Percentiles rank a stretch among this genome's conserved stretches.
Conservation (phyloP, 2,113 vertebrate genomes). For the Furnarius figulus region DNA sequence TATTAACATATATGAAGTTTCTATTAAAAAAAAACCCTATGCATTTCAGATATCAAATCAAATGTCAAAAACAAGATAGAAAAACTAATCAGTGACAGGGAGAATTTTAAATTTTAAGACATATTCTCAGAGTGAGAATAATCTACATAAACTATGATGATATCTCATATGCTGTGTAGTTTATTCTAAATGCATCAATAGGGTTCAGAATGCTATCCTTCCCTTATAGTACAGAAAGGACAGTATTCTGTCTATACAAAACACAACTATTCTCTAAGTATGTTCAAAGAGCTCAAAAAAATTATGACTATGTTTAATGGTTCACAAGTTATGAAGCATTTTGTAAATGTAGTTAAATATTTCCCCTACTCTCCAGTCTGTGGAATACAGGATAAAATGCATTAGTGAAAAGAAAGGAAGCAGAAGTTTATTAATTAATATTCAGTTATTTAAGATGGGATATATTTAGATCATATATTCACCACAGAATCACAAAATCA, state of each 20-base stretch:
- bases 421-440: neutral
- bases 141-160: constrained; percentile 11
- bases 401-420: neutral
- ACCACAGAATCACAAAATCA: neutral
- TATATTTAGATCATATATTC: too few species aligned
- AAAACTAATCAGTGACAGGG: neutral
- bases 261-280: neutral
- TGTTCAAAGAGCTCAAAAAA: neutral
- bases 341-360: neutral
- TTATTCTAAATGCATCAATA: neutral
- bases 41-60: neutral
- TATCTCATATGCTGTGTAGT: neutral
- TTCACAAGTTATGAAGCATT: neutral
- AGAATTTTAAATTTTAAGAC: constrained; percentile 3
- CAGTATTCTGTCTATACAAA: neutral
- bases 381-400: neutral
- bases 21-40: neutral
- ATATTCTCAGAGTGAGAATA: neutral
- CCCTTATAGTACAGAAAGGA: neutral
- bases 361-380: neutral
- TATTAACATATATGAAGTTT: neutral
- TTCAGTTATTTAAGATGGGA: neutral
- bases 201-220: neutral
- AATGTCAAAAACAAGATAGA: neutral
- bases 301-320: neutral